These are phyloP conservation scores for Chaetura pelagica DNA, from an alignment of 2,113 vertebrate species.

Conservation along the genomic window DNA sequence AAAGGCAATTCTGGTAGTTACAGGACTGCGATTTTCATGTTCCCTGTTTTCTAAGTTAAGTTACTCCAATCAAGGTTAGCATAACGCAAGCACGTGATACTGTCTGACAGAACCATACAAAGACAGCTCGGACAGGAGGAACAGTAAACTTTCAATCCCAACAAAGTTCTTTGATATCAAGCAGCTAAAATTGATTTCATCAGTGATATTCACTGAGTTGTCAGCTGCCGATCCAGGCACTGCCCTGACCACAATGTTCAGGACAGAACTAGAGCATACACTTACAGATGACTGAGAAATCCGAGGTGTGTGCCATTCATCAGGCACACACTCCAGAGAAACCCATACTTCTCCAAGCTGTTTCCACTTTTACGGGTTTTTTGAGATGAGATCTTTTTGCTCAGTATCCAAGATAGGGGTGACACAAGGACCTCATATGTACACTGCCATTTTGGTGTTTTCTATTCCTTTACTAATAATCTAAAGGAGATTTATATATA, in stretches of 20 bases:
- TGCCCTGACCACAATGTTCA: not conserved
- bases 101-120: not conserved
- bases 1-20: not conserved
- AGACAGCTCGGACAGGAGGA: rapidly evolving
- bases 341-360: not conserved
- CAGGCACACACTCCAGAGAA: not conserved
- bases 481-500: no score
- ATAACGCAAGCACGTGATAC: not conserved
- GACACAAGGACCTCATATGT: no score
- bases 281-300: not conserved
- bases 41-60: not conserved
- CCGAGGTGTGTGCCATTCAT: not conserved
- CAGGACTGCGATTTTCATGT: not conserved
- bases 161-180: not conserved
- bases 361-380: no score
- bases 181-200: not conserved
- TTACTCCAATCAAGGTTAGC: not conserved
- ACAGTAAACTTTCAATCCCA: rapidly evolving
- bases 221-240: not conserved
- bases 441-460: no score
- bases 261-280: not conserved
- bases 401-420: no score
- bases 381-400: no score
- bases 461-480: no score
- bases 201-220: not conserved